Conservation (phyloP, 2,888 invertebrate species). For the Chaetogeoica ovagalla region DNA sequence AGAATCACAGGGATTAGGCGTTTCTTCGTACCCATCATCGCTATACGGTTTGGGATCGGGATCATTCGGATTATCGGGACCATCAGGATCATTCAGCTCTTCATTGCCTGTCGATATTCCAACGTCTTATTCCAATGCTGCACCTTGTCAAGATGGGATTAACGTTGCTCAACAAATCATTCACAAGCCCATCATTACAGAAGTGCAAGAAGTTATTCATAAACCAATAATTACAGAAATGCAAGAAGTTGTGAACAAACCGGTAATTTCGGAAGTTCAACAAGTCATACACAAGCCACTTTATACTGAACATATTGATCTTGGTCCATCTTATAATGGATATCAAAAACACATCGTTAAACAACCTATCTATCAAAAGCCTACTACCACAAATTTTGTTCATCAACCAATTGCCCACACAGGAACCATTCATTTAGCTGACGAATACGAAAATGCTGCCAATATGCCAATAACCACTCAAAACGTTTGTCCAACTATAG, state of each 20-base stretch:
- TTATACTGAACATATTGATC: slow-evolving; percentile 52
- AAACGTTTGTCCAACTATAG: neutral
- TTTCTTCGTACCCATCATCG: slow-evolving; percentile 11
- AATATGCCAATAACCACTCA: slow-evolving; percentile 6
- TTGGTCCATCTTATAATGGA: slow-evolving; percentile 31
- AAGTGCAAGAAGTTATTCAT: slow-evolving; percentile 50
- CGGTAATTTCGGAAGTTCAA: slow-evolving; percentile 49
- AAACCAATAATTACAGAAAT: slow-evolving; percentile 51
- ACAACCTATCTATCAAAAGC: slow-evolving; percentile 34
- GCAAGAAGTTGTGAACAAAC: slow-evolving; percentile 52
- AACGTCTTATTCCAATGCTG: slow-evolving; percentile 2
- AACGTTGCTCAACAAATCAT: slow-evolving; percentile 53
- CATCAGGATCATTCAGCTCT: neutral
- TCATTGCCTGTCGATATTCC: neutral
- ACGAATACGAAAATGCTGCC: slow-evolving; percentile 42
- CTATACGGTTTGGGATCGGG: neutral
- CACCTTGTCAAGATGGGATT: slow-evolving; percentile 1
- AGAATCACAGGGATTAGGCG: neutral
- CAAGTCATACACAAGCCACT: slow-evolving; percentile 53
- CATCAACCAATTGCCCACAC: slow-evolving; percentile 39
- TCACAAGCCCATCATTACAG: slow-evolving; percentile 53
- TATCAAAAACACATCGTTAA: slow-evolving; percentile 44
- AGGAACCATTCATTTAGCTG: slow-evolving; percentile 35
- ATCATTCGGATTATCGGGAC: slow-evolving; percentile 21
- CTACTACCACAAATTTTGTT: slow-evolving; percentile 3